Conservation (phyloP, 2,797 vertebrate species). For the Brachyrhaphis roseni region DNA sequence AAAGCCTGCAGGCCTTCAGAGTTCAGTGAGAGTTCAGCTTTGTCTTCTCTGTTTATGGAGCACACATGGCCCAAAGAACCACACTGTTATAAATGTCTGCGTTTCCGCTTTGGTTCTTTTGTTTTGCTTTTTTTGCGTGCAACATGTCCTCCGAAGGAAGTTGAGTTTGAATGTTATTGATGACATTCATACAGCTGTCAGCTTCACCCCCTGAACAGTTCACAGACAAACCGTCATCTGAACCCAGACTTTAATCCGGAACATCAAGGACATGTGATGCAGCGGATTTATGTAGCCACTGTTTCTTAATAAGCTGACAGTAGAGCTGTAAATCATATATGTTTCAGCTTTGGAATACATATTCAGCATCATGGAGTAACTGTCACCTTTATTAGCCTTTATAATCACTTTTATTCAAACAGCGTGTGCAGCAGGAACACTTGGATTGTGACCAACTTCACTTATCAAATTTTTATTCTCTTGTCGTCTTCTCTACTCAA, state of each 20-base stretch:
- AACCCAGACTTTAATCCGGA: conserved; percentile 39
- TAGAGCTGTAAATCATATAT: conserved; percentile 34
- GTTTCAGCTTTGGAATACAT: conserved; percentile 14
- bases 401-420: conserved; percentile 27
- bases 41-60: conserved; percentile 8
- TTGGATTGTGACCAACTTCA: conserved; percentile 40
- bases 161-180: conserved; percentile 37
- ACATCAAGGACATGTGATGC: conserved; percentile 47
- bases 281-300: conserved; percentile 47
- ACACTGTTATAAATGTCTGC: conserved; percentile 3
- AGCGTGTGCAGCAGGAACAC: conserved; percentile 24
- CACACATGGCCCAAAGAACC: conserved; percentile 35
- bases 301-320: conserved; percentile 16
- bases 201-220: conserved; percentile 9
- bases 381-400: conserved; percentile 42
- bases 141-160: conserved; percentile 31
- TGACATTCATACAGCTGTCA: conserved; percentile 42
- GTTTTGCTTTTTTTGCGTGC: conserved; percentile 16
- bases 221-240: conserved; percentile 26
- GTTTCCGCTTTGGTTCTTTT: conserved; percentile 31
- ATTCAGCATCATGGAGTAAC: conserved; percentile 19
- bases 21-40: conserved; percentile 46
- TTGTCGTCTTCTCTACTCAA: conserved; percentile 21
- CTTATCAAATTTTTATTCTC: conserved; percentile 35
- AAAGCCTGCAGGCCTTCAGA: conserved; percentile 21